A percentile compares a stretch with the other conserved stretches of the same genome.
These are phyloP conservation scores for Lathronympha strigana DNA, from an alignment of 2,888 invertebrate genomes.

Conservation along the genomic window DNA sequence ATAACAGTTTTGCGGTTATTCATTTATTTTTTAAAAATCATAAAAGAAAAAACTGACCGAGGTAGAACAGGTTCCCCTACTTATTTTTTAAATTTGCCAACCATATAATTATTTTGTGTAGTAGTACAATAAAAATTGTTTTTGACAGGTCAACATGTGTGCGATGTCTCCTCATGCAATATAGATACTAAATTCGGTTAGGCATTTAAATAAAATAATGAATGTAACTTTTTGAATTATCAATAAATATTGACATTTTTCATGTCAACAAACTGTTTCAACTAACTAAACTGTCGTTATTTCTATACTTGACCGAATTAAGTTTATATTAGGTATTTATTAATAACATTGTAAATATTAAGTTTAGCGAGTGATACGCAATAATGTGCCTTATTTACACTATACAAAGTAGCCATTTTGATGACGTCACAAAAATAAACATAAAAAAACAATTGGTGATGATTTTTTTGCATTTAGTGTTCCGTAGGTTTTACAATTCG, in stretches of 20 bases:
- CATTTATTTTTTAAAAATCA: too few species aligned
- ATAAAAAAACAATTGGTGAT: constrained; percentile 47
- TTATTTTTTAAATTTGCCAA: too few species aligned
- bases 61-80: too few species aligned
- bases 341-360: constrained; percentile 66
- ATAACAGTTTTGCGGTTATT: too few species aligned
- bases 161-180: constrained; percentile 1
- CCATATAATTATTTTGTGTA: not conserved
- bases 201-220: constrained; percentile 12
- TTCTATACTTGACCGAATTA: constrained; percentile 15
- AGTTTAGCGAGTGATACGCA: constrained; percentile 65
- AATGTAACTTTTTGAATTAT: not conserved
- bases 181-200: constrained; percentile 24
- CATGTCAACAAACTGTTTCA: too few species aligned
- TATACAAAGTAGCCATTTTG: constrained; percentile 36
- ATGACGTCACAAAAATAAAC: constrained; percentile 44
- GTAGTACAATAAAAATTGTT: not conserved
- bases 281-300: too few species aligned
- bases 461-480: constrained; percentile 53
- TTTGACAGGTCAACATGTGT: not conserved
- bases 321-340: constrained; percentile 58
- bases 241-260: too few species aligned
- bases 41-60: too few species aligned
- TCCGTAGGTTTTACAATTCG: constrained; percentile 35
- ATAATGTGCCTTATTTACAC: constrained; percentile 66